Evolutionary conservation across 2,797 vertebrate genomes (phyloP).

Genomic region (Orientallactaga sibirica): DNA sequence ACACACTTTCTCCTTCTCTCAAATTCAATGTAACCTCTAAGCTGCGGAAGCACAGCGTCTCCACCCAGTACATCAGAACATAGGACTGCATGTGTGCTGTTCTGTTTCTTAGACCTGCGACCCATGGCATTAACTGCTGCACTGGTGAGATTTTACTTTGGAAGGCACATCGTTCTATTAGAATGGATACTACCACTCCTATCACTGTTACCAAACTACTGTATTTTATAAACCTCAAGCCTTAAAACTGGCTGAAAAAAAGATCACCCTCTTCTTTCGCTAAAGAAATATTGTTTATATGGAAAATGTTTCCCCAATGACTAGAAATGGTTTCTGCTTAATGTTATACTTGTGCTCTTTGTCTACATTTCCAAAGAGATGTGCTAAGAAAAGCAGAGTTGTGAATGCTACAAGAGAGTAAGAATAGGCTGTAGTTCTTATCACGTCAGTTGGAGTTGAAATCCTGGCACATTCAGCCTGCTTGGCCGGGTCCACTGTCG

Average conservation of each 20-base stretch:
- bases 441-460: not conserved
- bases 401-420: not conserved
- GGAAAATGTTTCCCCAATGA: not conserved
- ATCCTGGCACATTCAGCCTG: no score
- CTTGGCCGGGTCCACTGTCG: no score
- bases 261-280: not conserved
- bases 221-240: not conserved
- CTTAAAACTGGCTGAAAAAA: conserved; percentile 19
- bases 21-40: not conserved
- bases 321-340: conserved; percentile 27
- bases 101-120: not conserved
- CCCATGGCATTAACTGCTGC: not conserved
- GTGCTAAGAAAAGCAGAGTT: not conserved
- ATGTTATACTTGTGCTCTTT: conserved; percentile 7
- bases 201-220: not conserved
- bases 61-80: not conserved
- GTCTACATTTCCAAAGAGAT: conserved; percentile 11
- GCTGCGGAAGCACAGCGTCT: not conserved
- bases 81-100: not conserved
- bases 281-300: not conserved
- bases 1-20: not conserved
- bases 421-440: no score
- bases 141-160: not conserved
- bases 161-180: not conserved
- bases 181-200: not conserved